These are phyloP conservation scores for Chinchilla lanigera DNA, from an alignment of 2,113 vertebrate species.

Conservation along the genomic window DNA sequence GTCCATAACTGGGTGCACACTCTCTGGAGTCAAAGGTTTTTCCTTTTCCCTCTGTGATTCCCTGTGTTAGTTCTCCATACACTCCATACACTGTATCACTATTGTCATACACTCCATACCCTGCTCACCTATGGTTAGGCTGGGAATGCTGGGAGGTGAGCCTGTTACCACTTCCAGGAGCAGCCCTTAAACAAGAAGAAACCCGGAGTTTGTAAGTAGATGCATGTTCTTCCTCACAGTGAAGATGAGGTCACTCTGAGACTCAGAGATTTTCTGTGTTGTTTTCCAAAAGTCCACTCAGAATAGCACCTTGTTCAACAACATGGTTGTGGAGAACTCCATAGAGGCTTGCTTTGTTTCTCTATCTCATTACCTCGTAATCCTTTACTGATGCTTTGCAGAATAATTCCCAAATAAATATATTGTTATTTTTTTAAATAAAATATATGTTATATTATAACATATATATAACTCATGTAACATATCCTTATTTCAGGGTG, in stretches of 20 bases:
- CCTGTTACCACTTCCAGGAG: neutral
- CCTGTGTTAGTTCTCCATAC: neutral
- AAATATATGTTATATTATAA: no score
- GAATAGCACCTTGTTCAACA: neutral
- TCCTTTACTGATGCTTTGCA: neutral
- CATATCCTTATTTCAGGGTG: neutral
- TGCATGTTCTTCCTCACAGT: neutral
- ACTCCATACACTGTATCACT: accelerated
- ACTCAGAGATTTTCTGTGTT: neutral
- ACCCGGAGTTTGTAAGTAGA: neutral
- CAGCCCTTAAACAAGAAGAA: neutral
- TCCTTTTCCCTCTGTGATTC: neutral
- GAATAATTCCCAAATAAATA: neutral
- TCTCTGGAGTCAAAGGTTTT: neutral
- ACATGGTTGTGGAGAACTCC: neutral
- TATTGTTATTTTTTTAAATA: no score
- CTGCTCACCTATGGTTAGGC: neutral
- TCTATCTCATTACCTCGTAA: neutral
- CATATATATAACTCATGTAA: no score
- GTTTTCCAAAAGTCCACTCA: neutral
- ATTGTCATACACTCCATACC: neutral
- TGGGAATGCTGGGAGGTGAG: neutral
- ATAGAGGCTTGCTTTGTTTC: neutral
- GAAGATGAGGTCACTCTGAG: neutral
- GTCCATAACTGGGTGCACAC: accelerated